A percentile compares a stretch with the other conserved stretches of the same genome.
Evolutionary conservation across 2,888 invertebrate genomes (phyloP).

Genomic region (Branchipolynoe longqiensis): DNA sequence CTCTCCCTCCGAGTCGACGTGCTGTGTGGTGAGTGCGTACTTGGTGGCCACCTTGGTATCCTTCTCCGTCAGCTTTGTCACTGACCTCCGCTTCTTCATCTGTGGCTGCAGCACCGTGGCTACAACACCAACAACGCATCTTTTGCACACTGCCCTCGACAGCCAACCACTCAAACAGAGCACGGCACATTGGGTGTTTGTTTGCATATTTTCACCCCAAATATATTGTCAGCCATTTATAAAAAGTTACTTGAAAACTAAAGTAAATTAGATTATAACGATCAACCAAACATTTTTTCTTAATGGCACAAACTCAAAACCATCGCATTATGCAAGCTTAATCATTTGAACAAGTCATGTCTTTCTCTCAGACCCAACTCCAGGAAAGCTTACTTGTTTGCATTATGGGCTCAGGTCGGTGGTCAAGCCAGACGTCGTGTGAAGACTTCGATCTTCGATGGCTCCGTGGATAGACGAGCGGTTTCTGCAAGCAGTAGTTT

Average conservation of each 20-base stretch:
- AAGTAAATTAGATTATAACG: no score
- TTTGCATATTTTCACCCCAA: no score
- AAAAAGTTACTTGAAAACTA: no score
- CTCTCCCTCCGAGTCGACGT: constrained; percentile 94
- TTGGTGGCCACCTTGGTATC: constrained; percentile 88
- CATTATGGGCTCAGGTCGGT: constrained; percentile 87
- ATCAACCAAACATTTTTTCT: no score
- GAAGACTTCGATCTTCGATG: constrained; percentile 91
- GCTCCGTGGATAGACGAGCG: constrained; percentile 86
- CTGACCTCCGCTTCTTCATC: constrained; percentile 89
- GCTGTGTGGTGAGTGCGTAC: constrained; percentile 96
- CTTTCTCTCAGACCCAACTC: no score
- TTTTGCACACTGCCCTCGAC: no score
- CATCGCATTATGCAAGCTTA: no score
- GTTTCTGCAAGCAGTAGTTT: constrained; percentile 83
- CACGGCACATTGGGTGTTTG: no score
- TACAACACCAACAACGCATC: constrained; percentile 61
- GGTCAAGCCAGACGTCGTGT: constrained; percentile 93
- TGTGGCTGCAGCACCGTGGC: constrained; percentile 94
- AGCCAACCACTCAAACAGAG: no score
- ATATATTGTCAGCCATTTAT: no score
- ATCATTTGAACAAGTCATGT: no score
- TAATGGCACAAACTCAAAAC: no score
- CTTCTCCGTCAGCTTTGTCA: constrained; percentile 90
- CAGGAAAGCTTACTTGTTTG: constrained; percentile 85